phyloP scores from a whole-genome alignment of 2,888 invertebrate species.

The Melanostoma mellinum region DNA sequence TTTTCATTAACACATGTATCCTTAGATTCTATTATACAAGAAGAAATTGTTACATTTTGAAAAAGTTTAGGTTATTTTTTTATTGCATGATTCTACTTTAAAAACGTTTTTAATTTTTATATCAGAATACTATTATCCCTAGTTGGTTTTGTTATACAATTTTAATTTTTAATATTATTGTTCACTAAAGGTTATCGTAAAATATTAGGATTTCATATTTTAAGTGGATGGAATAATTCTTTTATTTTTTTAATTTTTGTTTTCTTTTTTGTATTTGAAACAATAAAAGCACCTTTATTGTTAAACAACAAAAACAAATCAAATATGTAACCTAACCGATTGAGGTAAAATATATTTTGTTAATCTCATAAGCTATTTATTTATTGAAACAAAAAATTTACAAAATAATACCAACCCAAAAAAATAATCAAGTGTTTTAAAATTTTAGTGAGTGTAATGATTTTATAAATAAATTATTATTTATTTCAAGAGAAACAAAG shows the following conservation, averaged over 20 bases:
- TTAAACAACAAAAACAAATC: slow-evolving; percentile 8
- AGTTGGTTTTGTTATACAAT: slow-evolving; percentile 16
- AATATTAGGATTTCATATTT: slow-evolving; percentile 70
- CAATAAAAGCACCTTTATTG: slow-evolving; percentile 49
- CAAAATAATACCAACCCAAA: too few species aligned
- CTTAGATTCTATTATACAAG: slow-evolving; percentile 64
- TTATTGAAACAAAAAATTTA: neutral
- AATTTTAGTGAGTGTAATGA: too few species aligned
- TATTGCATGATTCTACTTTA: slow-evolving; percentile 58
- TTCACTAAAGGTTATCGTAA: slow-evolving; percentile 73
- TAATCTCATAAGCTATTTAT: neutral
- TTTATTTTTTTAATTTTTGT: neutral
- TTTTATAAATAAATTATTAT: too few species aligned
- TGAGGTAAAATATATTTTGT: neutral
- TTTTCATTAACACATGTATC: slow-evolving; percentile 68
- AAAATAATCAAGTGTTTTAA: too few species aligned
- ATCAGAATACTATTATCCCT: slow-evolving; percentile 46
- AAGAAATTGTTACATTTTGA: slow-evolving; percentile 65
- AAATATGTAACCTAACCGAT: neutral
- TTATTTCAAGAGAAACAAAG: too few species aligned
- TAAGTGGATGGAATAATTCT: slow-evolving; percentile 71
- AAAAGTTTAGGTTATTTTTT: slow-evolving; percentile 54
- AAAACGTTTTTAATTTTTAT: slow-evolving; percentile 33
- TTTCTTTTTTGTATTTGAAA: slow-evolving; percentile 51
- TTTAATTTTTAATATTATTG: slow-evolving; percentile 63